A percentile compares a stretch with the other conserved stretches of the same genome.
Evolutionary conservation across 2,888 invertebrate genomes (phyloP).

Genomic region (Elgonia sp.): DNA sequence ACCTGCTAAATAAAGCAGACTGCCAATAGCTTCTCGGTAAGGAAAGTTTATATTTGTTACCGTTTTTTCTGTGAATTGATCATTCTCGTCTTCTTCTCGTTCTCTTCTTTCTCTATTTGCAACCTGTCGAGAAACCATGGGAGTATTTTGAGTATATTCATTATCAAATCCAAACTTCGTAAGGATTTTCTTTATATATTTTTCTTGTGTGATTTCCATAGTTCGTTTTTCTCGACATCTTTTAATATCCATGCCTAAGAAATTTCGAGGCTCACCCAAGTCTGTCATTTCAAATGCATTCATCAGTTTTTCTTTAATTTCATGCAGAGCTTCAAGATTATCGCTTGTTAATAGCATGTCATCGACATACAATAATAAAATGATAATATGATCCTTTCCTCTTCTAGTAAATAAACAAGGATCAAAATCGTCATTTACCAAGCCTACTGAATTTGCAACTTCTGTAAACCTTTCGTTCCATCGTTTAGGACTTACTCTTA

Average conservation of each 20-base stretch:
- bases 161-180: slow-evolving; percentile 53
- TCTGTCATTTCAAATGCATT: slow-evolving; percentile 47
- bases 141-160: slow-evolving; percentile 43
- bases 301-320: slow-evolving; percentile 4
- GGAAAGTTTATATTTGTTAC: background rate
- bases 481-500: slow-evolving; percentile 45
- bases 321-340: slow-evolving; percentile 60
- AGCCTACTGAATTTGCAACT: slow-evolving; percentile 65
- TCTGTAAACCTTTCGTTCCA: slow-evolving; percentile 72
- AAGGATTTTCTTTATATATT: slow-evolving; percentile 51
- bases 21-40: slow-evolving; percentile 55
- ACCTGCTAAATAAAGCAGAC: slow-evolving; percentile 49
- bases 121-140: slow-evolving; percentile 15
- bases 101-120: slow-evolving; percentile 30
- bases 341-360: slow-evolving; percentile 68
- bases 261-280: background rate
- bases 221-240: slow-evolving; percentile 60
- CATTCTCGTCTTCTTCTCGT: background rate
- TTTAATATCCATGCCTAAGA: slow-evolving; percentile 25
- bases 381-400: slow-evolving; percentile 64
- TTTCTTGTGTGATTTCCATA: slow-evolving; percentile 43
- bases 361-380: slow-evolving; percentile 69
- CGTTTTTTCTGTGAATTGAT: background rate
- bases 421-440: slow-evolving; percentile 71
- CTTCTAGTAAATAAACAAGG: slow-evolving; percentile 76